Conservation (phyloP, 1,140 invertebrate species). For the Augochlora pura region DNA sequence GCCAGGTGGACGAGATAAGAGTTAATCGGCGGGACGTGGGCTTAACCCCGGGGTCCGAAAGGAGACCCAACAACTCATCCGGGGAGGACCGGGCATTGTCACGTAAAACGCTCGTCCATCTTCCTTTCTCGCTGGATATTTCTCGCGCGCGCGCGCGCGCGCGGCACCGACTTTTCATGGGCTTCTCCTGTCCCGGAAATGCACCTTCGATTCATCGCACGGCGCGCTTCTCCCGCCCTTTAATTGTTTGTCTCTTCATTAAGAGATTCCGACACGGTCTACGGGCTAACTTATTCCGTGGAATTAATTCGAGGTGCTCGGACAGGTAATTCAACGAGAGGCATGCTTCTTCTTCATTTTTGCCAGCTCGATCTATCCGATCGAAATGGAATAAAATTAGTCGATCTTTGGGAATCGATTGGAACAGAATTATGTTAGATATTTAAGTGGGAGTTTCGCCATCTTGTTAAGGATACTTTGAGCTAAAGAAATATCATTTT, state of each 20-base stretch:
- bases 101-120: constrained; percentile 13
- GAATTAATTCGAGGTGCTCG: too few species aligned
- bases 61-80: constrained; percentile 6
- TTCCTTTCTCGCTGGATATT: background rate
- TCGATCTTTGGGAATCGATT: too few species aligned
- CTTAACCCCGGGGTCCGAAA: background rate
- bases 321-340: too few species aligned
- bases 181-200: background rate
- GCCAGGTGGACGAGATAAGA: constrained; percentile 41
- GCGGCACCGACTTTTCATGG: background rate
- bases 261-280: too few species aligned
- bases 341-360: too few species aligned
- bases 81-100: background rate
- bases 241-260: background rate
- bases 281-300: too few species aligned
- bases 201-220: background rate
- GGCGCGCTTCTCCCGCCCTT: background rate
- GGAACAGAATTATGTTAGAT: too few species aligned
- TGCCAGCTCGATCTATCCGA: too few species aligned
- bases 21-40: constrained; percentile 29
- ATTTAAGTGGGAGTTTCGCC: too few species aligned
- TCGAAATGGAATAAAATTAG: too few species aligned
- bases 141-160: background rate
- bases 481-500: too few species aligned
- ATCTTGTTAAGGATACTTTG: too few species aligned